Evolutionary conservation across 2,797 vertebrate genomes (phyloP).

Genomic region (Micrastur ruficollis): DNA sequence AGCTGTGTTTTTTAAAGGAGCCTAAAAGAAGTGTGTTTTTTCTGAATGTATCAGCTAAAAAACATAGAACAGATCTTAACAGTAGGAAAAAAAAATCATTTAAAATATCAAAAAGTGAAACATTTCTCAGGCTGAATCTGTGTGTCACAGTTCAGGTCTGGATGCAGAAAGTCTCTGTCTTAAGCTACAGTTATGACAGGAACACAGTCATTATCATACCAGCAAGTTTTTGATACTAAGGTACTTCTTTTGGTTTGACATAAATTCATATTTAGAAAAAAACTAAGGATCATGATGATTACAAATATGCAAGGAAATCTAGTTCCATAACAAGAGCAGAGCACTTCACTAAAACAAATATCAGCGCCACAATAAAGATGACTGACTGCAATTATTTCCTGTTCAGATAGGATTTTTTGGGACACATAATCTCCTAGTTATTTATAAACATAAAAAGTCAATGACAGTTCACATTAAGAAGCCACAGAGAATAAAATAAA

Average conservation of each 20-base stretch:
- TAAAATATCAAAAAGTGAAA: background rate
- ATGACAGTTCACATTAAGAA: background rate
- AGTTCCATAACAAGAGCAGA: background rate
- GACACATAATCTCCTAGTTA: background rate
- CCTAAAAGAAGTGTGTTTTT: background rate
- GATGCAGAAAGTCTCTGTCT: background rate
- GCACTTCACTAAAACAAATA: background rate
- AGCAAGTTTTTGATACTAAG: background rate
- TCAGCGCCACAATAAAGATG: background rate
- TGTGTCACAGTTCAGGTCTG: background rate
- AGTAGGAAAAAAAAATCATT: background rate
- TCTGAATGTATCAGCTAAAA: background rate
- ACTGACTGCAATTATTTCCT: background rate
- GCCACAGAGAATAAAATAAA: background rate
- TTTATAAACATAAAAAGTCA: background rate
- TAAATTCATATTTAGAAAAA: background rate
- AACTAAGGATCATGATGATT: background rate
- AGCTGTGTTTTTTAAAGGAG: background rate
- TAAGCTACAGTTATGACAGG: background rate
- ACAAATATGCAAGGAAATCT: background rate
- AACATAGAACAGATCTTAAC: background rate
- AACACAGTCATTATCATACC: background rate
- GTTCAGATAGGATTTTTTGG: background rate
- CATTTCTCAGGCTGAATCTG: background rate
- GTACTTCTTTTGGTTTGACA: background rate